These are phyloP conservation scores for Aphrophora alni DNA, from an alignment of 2,888 invertebrate genomes.

Conservation along the genomic window DNA sequence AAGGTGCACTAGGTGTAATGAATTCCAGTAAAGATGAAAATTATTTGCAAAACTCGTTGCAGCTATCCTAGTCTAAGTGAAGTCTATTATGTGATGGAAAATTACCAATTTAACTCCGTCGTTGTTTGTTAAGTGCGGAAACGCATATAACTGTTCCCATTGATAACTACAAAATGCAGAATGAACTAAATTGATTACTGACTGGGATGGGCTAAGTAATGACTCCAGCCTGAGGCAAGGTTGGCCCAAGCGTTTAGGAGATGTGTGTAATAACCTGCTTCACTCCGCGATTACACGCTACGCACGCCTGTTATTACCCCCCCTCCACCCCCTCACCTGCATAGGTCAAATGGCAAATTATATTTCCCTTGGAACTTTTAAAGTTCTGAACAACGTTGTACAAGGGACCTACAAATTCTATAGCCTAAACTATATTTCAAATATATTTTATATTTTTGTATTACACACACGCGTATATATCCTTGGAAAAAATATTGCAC, in stretches of 20 bases:
- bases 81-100: no score
- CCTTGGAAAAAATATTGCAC: no score
- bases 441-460: no score
- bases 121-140: no score
- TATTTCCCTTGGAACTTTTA: neutral
- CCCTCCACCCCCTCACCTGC: neutral
- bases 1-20: no score
- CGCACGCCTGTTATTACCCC: conserved; percentile 2
- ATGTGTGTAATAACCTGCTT: neutral
- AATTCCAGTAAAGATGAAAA: no score
- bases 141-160: neutral
- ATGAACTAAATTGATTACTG: neutral
- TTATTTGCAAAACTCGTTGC: no score
- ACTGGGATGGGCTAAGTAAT: neutral
- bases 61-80: no score
- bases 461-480: no score
- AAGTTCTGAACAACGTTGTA: neutral
- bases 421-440: no score
- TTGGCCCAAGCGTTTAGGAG: neutral
- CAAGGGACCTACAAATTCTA: neutral
- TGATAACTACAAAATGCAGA: neutral
- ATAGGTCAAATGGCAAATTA: conserved; percentile 6
- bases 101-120: no score
- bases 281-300: neutral
- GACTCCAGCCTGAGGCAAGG: neutral